phyloP scores from a whole-genome alignment of 2,113 vertebrate species.

The Thalassoma bifasciatum region DNA sequence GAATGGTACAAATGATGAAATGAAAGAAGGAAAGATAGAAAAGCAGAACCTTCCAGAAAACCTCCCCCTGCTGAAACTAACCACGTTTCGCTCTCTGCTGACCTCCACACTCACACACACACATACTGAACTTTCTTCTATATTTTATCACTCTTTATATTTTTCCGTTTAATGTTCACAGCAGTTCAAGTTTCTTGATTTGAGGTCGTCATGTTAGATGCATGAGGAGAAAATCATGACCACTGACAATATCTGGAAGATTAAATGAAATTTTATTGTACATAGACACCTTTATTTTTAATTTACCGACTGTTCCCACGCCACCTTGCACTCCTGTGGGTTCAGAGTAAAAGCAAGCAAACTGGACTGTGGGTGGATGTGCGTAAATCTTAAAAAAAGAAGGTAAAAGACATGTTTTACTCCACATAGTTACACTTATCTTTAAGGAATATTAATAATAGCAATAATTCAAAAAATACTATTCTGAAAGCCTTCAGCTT shows the following conservation, averaged over 20 bases:
- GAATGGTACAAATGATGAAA: conserved; percentile 78
- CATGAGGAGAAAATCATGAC: conserved; percentile 28
- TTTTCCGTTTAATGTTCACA: conserved; percentile 52
- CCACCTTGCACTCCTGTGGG: conserved; percentile 45
- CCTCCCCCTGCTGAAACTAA: conserved; percentile 31
- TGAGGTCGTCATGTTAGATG: conserved; percentile 17
- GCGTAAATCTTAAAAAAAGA: conserved; percentile 65
- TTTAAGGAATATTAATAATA: conserved; percentile 72
- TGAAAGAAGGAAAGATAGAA: conserved; percentile 50
- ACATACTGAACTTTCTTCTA: conserved; percentile 33
- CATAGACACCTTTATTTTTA: conserved; percentile 64
- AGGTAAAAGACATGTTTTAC: conserved; percentile 72
- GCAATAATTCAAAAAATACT: conserved; percentile 79
- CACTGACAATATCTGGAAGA: conserved; percentile 54
- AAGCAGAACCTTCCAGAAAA: background rate
- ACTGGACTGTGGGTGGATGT: conserved; percentile 59
- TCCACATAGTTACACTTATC: conserved; percentile 75
- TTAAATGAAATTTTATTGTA: conserved; percentile 63
- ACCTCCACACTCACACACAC: conserved; percentile 51
- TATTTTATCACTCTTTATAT: background rate
- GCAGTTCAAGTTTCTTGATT: conserved; percentile 44
- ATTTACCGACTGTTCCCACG: conserved; percentile 52
- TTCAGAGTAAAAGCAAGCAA: conserved; percentile 65
- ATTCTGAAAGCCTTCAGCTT: conserved; percentile 66
- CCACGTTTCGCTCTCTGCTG: conserved; percentile 79